Conservation (phyloP, 2,797 vertebrate species). For the Tenualosa thibaudeaui region DNA sequence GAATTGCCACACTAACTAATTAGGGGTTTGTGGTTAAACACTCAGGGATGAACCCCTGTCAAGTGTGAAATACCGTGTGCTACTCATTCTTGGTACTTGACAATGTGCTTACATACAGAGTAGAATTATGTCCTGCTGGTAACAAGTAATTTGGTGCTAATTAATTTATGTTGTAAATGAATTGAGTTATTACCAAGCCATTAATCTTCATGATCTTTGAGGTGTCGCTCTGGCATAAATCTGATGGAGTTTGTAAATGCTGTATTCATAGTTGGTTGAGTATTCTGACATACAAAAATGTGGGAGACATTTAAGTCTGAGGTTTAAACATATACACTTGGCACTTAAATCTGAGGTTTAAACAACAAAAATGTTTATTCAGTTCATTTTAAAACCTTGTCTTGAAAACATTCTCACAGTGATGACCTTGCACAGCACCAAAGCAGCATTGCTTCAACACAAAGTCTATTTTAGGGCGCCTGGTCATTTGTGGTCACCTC, state of each 20-base stretch:
- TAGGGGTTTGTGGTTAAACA: constrained; percentile 11
- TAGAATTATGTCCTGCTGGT: background rate
- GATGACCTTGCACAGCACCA: background rate
- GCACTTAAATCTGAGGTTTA: background rate
- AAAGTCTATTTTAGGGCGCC: background rate
- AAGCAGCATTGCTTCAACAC: background rate
- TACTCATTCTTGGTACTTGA: background rate
- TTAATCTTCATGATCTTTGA: constrained; percentile 4
- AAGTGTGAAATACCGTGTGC: background rate
- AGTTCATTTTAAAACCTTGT: background rate
- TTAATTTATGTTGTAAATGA: constrained; percentile 5
- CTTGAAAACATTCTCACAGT: background rate
- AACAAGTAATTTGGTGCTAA: background rate
- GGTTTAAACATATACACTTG: no score
- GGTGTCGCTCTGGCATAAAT: background rate
- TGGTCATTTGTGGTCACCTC: background rate
- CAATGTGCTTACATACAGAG: background rate
- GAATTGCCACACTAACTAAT: constrained; percentile 1
- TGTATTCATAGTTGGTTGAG: background rate
- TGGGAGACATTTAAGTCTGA: background rate
- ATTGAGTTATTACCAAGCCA: background rate
- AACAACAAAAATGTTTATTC: background rate
- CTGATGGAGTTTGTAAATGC: background rate
- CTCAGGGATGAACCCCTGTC: background rate
- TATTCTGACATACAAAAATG: background rate